Evolutionary conservation across 2,888 invertebrate genomes (phyloP).

Genomic region (Metellina segmentata): DNA sequence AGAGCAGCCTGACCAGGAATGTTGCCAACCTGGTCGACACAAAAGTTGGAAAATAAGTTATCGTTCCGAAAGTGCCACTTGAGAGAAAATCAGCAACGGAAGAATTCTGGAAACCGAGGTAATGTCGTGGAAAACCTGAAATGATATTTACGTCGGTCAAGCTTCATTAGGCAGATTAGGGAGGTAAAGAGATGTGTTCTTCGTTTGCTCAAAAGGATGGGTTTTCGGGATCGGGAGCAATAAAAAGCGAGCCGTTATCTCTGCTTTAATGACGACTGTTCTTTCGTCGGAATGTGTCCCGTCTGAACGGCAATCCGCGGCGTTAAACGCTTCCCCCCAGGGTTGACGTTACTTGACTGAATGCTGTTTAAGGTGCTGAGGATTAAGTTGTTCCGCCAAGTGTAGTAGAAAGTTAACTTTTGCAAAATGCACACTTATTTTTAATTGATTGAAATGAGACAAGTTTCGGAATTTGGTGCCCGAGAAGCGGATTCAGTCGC

Average conservation of each 20-base stretch:
- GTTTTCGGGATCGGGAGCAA: slow-evolving; percentile 5
- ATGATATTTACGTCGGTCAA: slow-evolving; percentile 75
- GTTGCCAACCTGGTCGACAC: slow-evolving; percentile 38
- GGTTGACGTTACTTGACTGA: background rate
- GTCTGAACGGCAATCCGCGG: slow-evolving; percentile 49
- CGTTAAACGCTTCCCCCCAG: slow-evolving; percentile 45
- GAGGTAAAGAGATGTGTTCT: slow-evolving; percentile 25
- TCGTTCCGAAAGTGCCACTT: slow-evolving; percentile 29
- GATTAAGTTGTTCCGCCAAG: slow-evolving; percentile 44
- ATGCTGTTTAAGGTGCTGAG: background rate
- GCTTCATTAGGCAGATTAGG: slow-evolving; percentile 74
- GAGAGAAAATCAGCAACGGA: slow-evolving; percentile 42
- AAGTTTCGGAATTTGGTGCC: background rate
- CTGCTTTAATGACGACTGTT: slow-evolving; percentile 60
- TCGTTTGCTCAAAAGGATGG: background rate
- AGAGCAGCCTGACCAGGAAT: slow-evolving; percentile 19
- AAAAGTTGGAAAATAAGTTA: slow-evolving; percentile 69
- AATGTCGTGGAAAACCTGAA: slow-evolving; percentile 75
- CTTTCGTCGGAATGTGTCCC: slow-evolving; percentile 61
- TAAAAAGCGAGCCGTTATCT: slow-evolving; percentile 74
- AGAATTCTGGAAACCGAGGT: slow-evolving; percentile 68
- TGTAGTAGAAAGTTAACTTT: slow-evolving; percentile 20
- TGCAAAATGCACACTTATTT: background rate
- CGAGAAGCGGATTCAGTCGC: background rate
- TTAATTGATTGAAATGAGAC: background rate